Evolutionary conservation across 2,888 invertebrate genomes (phyloP).

Genomic region (Ormyrus nitidulus): DNA sequence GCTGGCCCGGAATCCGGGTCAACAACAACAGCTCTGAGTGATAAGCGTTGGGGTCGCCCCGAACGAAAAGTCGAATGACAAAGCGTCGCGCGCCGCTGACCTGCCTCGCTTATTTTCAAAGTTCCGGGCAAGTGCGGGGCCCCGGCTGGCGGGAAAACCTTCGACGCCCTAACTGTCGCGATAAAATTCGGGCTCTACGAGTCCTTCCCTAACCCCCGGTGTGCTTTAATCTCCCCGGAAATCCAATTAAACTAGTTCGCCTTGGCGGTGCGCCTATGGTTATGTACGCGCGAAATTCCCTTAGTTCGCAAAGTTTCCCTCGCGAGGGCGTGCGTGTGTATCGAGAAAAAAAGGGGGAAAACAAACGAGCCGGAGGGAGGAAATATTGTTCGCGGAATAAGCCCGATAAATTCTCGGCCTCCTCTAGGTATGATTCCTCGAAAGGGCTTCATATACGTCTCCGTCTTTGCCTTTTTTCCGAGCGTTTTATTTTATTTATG

Average conservation of each 20-base stretch:
- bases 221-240: conserved; percentile 68
- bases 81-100: background rate
- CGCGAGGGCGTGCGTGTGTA: background rate
- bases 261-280: background rate
- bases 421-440: too few relatives aligned
- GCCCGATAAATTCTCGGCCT: conserved; percentile 35
- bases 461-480: too few relatives aligned
- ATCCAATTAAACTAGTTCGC: conserved; percentile 70
- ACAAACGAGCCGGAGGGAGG: background rate
- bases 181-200: conserved; percentile 55
- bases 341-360: conserved; percentile 13
- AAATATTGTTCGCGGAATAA: conserved; percentile 47
- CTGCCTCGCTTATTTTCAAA: conserved; percentile 49
- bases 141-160: conserved; percentile 10
- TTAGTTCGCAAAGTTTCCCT: conserved; percentile 43
- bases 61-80: conserved; percentile 27
- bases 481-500: conserved; percentile 27
- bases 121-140: conserved; percentile 21
- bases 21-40: conserved; percentile 36
- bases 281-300: conserved; percentile 45
- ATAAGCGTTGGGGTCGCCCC: conserved; percentile 25
- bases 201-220: conserved; percentile 31
- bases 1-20: conserved; percentile 3
- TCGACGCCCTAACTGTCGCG: conserved; percentile 60
- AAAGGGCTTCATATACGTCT: too few relatives aligned